phyloP scores from a whole-genome alignment of 2,888 invertebrate genomes.

The Maniola hyperantus region DNA sequence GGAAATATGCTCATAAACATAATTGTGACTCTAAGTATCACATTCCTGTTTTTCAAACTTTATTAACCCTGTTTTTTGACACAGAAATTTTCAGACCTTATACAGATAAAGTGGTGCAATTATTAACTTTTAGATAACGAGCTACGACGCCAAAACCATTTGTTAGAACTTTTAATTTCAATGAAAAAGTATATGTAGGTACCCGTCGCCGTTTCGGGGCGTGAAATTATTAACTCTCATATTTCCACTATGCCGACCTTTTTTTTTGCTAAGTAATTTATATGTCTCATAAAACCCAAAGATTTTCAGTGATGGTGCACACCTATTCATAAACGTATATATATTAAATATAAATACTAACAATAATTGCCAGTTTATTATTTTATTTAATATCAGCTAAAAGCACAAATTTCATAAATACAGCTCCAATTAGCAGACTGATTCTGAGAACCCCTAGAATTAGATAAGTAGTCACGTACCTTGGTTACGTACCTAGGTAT shows the following conservation, averaged over 20 bases:
- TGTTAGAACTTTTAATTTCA: conserved; percentile 32
- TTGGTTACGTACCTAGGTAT: not conserved
- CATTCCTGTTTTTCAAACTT: not conserved
- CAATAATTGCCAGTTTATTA: no score
- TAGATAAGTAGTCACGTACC: conserved; percentile 31
- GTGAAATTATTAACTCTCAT: conserved; percentile 27
- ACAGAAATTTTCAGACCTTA: not conserved
- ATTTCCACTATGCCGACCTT: conserved; percentile 10
- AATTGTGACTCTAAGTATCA: not conserved
- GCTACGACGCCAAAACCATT: conserved; percentile 21
- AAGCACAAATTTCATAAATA: conserved; percentile 27
- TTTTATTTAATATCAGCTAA: no score
- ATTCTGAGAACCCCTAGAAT: conserved; percentile 17
- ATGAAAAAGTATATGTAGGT: conserved; percentile 23
- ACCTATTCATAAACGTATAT: not conserved
- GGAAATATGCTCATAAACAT: not conserved
- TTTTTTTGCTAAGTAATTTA: conserved; percentile 25
- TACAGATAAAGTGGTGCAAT: conserved; percentile 14
- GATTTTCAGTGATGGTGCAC: not conserved
- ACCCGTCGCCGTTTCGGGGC: conserved; percentile 1
- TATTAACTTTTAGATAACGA: conserved; percentile 21
- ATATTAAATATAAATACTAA: no score
- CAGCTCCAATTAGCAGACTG: conserved; percentile 24
- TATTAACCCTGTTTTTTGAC: not conserved
- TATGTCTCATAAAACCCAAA: conserved; percentile 6